phyloP scores from a whole-genome alignment of 2,113 vertebrate species.

The Psophia crepitans region DNA sequence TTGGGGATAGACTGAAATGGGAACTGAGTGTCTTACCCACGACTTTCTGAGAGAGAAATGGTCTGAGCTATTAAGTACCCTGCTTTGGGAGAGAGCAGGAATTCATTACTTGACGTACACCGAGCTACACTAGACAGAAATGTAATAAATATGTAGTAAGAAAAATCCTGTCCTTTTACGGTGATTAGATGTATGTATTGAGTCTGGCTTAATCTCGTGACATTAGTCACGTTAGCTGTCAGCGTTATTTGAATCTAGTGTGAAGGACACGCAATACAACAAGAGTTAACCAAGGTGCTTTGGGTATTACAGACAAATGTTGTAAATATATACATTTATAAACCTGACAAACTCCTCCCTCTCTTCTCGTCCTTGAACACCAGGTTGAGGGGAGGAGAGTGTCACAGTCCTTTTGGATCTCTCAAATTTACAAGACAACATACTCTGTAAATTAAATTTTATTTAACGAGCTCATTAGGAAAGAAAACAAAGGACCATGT shows the following conservation, averaged over 20 bases:
- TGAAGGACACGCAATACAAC: accelerated
- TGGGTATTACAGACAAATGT: neutral
- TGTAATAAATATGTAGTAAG: neutral
- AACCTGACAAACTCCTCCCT: neutral
- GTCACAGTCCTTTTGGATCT: neutral
- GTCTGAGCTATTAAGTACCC: neutral
- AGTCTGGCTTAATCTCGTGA: neutral
- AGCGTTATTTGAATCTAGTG: neutral
- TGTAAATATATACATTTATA: no score
- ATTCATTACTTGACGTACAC: neutral
- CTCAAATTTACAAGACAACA: neutral
- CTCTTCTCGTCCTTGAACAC: neutral
- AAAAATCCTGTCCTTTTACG: neutral
- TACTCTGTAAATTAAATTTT: neutral
- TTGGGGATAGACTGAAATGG: neutral
- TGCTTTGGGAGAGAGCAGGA: neutral
- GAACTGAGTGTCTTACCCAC: accelerated
- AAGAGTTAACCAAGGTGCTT: neutral
- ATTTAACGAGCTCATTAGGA: neutral
- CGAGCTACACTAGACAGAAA: neutral
- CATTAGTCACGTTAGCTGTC: neutral
- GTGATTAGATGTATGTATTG: neutral
- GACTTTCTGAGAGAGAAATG: neutral
- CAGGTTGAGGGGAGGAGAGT: neutral
- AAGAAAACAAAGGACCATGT: neutral